These are phyloP conservation scores for Nomada ruficornis DNA, from an alignment of 2,888 invertebrate genomes.

Conservation along the genomic window DNA sequence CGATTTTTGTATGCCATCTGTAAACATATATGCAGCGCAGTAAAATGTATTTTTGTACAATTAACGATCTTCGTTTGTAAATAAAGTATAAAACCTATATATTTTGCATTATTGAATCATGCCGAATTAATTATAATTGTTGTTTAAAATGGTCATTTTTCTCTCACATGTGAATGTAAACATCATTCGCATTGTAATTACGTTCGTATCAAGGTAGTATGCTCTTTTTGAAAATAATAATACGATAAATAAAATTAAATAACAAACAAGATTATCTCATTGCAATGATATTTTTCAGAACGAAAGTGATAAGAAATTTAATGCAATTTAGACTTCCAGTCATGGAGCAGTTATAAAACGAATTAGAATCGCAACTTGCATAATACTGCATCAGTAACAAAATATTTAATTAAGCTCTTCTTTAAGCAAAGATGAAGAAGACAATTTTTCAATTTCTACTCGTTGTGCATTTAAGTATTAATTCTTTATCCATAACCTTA, in stretches of 20 bases:
- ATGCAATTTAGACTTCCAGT: not conserved
- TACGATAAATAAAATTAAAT: not conserved
- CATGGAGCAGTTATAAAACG: not conserved
- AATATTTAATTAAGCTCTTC: not conserved
- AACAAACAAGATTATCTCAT: slow-evolving; percentile 24
- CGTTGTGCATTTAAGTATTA: slow-evolving; percentile 47
- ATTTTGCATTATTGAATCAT: slow-evolving; percentile 14
- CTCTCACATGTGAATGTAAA: not conserved
- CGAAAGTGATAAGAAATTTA: slow-evolving; percentile 14
- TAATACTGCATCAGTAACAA: not conserved
- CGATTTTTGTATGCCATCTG: slow-evolving; percentile 8
- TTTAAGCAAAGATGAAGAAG: slow-evolving; percentile 23
- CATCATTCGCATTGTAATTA: not conserved
- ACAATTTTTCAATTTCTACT: slow-evolving; percentile 21
- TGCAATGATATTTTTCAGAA: slow-evolving; percentile 1
- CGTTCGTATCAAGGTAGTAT: not conserved
- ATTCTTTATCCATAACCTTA: slow-evolving; percentile 68
- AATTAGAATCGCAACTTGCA: not conserved
- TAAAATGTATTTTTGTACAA: slow-evolving; percentile 66
- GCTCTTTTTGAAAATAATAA: not conserved
- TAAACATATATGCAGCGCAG: slow-evolving; percentile 34
- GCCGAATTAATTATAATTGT: not conserved
- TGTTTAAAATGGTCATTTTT: not conserved
- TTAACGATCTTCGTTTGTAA: slow-evolving; percentile 47
- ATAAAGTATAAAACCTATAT: slow-evolving; percentile 55